Percentiles rank a stretch among this genome's conserved stretches.
These are phyloP conservation scores for Prunella strophiata DNA, from an alignment of 2,797 vertebrate genomes.

Conservation along the genomic window DNA sequence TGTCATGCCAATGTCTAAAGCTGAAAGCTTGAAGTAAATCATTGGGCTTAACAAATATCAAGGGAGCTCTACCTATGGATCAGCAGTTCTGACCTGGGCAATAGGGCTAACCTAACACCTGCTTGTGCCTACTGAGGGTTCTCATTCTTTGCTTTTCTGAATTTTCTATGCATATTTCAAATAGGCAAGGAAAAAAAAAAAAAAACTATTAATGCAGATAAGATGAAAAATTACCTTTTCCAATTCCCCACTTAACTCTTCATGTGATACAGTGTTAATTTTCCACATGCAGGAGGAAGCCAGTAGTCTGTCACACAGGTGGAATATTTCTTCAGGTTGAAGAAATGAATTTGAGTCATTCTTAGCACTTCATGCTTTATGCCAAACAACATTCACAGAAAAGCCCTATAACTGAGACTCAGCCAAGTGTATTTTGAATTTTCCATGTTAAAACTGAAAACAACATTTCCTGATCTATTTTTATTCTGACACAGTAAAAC, in stretches of 20 bases:
- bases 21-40: background rate
- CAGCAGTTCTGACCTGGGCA: background rate
- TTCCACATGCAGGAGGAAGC: background rate
- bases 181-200: background rate
- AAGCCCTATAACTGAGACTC: background rate
- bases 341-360: constrained; percentile 1
- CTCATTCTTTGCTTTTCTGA: background rate
- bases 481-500: background rate
- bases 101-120: background rate
- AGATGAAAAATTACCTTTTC: background rate
- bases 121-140: background rate
- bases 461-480: constrained; percentile 13
- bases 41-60: background rate
- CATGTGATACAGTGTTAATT: background rate
- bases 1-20: background rate
- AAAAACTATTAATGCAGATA: background rate
- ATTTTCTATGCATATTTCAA: background rate
- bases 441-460: constrained; percentile 7
- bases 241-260: background rate
- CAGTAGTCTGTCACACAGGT: background rate
- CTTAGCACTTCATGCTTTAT: constrained; percentile 10
- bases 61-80: background rate
- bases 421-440: background rate
- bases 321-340: background rate
- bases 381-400: background rate